Base-by-base conservation (phyloP, 2,797 vertebrate species). In the Pangasius djambal region DNA sequence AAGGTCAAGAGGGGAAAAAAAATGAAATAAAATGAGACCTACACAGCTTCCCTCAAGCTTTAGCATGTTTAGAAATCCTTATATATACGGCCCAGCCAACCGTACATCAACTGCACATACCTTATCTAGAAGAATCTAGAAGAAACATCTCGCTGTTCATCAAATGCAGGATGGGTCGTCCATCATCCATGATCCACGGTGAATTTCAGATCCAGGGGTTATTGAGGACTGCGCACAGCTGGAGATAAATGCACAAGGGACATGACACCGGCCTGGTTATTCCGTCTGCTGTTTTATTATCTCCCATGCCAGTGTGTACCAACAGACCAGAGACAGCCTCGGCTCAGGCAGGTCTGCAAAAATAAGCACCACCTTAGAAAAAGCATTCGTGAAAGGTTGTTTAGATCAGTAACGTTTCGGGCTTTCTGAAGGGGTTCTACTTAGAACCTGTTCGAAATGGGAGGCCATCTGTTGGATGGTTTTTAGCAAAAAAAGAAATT, bases 121-220 rank as follows among this genome's bases (percentile, higher is more conserved):
- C 79, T 82, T 40, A 40, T 82, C 79, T 61, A 13, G 0, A 22
- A 20, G 31, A 57, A 34, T 37, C 31, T 22, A 20, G 69, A 72
- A 40, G 34, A 40, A 72, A 40, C 69, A 72, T 37, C 69, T 16
- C 16, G 12, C 44, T 6, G 25, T 50, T 77, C 44, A 0, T n/a
- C 10, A 2, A 48, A 25, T 28, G 25, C 22, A 48, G 10, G 25
- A 28, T 12, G 72, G 12, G 25, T 83, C 1, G 1, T 44, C 59
- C 34, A 63, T 44, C 34, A n/a, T 2, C 37, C 79, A 37, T 40
- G 31, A 6, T 22, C 55, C 55, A 40, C 7, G 20, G 34, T 63
- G 37, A 44, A 63, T 13, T 44, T 40, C 57, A 83, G 37, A 83
- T 63, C 59, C 59, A 83, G 57, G n/a, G 28, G 57, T 83, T 83